Base-by-base conservation (phyloP, 2,888 invertebrate genomes). In the Diachrysia chrysitis region DNA sequence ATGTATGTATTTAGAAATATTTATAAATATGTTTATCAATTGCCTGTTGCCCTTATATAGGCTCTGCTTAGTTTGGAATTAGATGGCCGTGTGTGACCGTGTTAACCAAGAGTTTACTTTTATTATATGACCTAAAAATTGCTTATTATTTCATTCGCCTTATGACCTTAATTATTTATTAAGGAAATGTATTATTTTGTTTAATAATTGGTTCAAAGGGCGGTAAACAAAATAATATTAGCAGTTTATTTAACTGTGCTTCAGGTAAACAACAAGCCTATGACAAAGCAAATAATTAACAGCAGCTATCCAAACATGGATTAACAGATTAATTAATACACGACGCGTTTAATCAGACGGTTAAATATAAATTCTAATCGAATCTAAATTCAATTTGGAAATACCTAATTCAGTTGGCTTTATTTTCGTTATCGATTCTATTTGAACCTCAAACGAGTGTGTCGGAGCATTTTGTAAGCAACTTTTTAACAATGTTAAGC, bases 401-500 rank as follows among this genome's bases (percentile, higher is more conserved):
- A 35, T 65, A 63, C 42, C 25, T 51, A 14, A 67, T 68, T 58
- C 65, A 65, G 35, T 60, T 63, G 25, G 16, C 35, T 59, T 63
- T 70, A 74, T 67, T 76, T 77, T 66, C 53, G 66, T 66, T 54
- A 77, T 74, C 17, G 74, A 69, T 74, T 70, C 66, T 64, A 57
- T 70, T 74, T 37, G 51, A 51, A 66, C 63, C 66, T 42, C 74
- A 60, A 68, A 67, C 63, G 66, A 63, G 66, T 75, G 67, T 64
- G 48, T 63, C 51, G 51, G 54, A 35, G 64, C 69, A 78, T 71
- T 78, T 77, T 66, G 74, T 66, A 63, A 68, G 67, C 58, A 71
- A 73, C 68, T 78, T 69, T 72, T 64, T 60, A 71, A 77, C 76
- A 73, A 67, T 69, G 70, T 71, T 71, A 66, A 56, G 66, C 78